These are phyloP conservation scores for Scarus forsteni DNA, from an alignment of 2,797 vertebrate genomes.

Conservation along the genomic window DNA sequence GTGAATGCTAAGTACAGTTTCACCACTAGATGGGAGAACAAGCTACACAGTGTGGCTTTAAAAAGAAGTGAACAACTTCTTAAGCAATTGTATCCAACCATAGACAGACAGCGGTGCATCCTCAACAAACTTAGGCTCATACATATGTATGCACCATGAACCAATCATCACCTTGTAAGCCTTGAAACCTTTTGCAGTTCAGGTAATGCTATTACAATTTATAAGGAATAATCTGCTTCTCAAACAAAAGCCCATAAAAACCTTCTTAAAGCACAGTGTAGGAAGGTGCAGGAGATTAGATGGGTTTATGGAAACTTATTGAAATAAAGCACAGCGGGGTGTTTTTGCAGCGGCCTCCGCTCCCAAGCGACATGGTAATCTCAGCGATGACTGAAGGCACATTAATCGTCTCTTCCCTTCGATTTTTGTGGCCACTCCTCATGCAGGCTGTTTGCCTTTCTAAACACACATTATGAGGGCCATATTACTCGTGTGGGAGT, in stretches of 20 bases:
- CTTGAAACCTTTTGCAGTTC: slow-evolving; percentile 28
- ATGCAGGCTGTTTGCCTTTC: slow-evolving; percentile 52
- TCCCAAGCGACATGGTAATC: slow-evolving; percentile 64
- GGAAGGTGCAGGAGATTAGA: slow-evolving; percentile 50
- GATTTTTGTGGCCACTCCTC: slow-evolving; percentile 39
- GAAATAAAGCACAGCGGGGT: slow-evolving; percentile 62
- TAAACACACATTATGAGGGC: slow-evolving; percentile 46
- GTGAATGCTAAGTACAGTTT: too few relatives aligned
- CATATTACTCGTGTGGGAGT: slow-evolving; percentile 49
- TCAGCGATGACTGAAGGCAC: slow-evolving; percentile 44
- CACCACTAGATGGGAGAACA: too few relatives aligned
- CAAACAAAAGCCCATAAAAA: slow-evolving; percentile 69
- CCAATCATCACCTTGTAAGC: slow-evolving; percentile 18
- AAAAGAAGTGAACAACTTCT: too few relatives aligned
- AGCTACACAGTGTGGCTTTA: too few relatives aligned
- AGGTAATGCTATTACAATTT: slow-evolving; percentile 48
- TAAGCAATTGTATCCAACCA: too few relatives aligned
- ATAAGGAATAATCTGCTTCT: slow-evolving; percentile 59
- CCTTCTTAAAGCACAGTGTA: slow-evolving; percentile 50
- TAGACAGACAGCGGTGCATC: background rate
- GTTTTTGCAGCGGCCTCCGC: slow-evolving; percentile 39
- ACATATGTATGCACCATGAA: slow-evolving; percentile 23
- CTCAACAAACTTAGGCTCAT: slow-evolving; percentile 20
- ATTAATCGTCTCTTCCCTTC: slow-evolving; percentile 39
- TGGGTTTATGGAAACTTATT: slow-evolving; percentile 67